Base-by-base conservation (phyloP, 1,140 invertebrate species). In the Coenobita brevimanus region DNA sequence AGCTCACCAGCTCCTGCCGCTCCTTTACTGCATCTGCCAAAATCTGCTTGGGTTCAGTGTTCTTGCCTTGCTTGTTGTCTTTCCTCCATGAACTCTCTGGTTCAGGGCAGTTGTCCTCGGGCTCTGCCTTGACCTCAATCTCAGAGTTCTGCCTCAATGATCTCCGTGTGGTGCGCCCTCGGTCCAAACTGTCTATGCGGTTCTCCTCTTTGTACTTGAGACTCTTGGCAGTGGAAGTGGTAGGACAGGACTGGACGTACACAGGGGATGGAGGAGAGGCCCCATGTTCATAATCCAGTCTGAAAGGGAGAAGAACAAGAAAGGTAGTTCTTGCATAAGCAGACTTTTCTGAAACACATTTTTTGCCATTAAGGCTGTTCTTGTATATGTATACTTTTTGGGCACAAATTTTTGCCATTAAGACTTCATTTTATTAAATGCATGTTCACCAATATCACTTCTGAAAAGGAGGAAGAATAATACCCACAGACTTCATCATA, bases 171-270 rank as follows among this genome's bases (percentile, higher is more conserved):
- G n/a, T n/a, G n/a, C n/a, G n/a, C 54, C 54, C 33, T 3, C 33
- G 27, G 38, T 10, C 54, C 6, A 36, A 50, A 60, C 36, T 13
- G 3, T 60, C 54, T 0, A 30, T 64, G 62, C 27, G 36, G 15
- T n/a, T 64, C 36, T 78, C 73, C 13, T 80, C 78, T 64, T 64
- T 81, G 60, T 81, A 81, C 60, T 81, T 33, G 10, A 81, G 30
- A 0, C 27, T 15, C 2, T 64, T 81, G 10, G n/a, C n/a, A n/a
- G n/a, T n/a, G n/a, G n/a, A n/a, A n/a, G n/a, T n/a, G n/a, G n/a
- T n/a, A n/a, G n/a, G n/a, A n/a, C 24, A 64, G 33, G 78, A 4
- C 36, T 64, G 78, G 43, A 24, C 41, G 2, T 76, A 24, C 8
- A 76, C 46, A 50, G 15, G 41, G 24, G 62, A 62, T 24, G 38